Conservation (phyloP, 2,888 invertebrate species). For the Alcis repandata region DNA sequence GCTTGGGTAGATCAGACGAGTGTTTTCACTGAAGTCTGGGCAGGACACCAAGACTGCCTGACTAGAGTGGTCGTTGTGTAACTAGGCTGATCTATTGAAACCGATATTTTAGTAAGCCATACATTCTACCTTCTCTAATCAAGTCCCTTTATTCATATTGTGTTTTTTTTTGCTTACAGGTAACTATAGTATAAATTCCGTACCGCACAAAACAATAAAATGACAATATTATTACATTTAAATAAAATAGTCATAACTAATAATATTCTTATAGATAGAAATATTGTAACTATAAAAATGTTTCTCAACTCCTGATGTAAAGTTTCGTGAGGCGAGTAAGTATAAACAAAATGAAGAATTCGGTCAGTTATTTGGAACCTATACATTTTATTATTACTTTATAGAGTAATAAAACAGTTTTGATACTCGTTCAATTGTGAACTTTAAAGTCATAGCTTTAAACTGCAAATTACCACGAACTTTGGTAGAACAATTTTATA, state of each 20-base stretch:
- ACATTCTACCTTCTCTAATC: too few species aligned
- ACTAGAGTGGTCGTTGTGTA: too few species aligned
- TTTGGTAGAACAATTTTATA: not conserved
- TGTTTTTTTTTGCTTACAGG: constrained; percentile 14
- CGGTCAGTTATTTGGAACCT: not conserved
- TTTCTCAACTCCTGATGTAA: constrained; percentile 4
- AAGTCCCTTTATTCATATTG: not conserved
- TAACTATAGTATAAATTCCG: constrained; percentile 22
- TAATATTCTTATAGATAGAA: constrained; percentile 14
- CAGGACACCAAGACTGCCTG: too few species aligned
- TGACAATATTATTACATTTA: constrained; percentile 29
- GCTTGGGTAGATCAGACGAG: too few species aligned
- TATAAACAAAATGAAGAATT: not conserved
- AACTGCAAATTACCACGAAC: not conserved
- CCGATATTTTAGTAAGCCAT: too few species aligned
- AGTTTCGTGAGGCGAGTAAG: not conserved
- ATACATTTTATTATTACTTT: not conserved
- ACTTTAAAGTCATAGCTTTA: not conserved
- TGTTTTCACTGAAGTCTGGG: too few species aligned
- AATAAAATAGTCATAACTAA: constrained; percentile 21
- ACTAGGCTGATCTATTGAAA: too few species aligned
- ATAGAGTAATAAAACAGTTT: not conserved
- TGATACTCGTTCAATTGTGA: not conserved
- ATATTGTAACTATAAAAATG: not conserved
- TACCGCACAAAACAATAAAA: constrained; percentile 32